A percentile compares a stretch with the other conserved stretches of the same genome.
These are phyloP conservation scores for Perca schrenkii DNA, from an alignment of 2,113 vertebrate genomes.

Conservation along the genomic window DNA sequence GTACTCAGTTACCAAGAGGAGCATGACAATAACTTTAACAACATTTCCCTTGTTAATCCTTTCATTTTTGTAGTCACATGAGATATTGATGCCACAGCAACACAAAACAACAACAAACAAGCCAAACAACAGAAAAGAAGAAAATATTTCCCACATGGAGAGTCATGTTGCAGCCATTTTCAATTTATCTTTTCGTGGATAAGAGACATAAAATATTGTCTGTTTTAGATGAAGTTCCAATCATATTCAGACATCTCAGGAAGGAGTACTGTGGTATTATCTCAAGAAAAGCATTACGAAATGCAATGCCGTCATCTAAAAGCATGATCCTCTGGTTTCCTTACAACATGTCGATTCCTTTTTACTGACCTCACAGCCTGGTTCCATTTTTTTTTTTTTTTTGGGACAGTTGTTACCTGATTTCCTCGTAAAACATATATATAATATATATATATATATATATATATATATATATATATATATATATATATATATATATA, in stretches of 20 bases:
- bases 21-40: background rate
- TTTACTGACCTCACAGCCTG: background rate
- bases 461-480: no score
- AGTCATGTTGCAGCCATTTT: background rate
- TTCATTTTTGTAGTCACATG: background rate
- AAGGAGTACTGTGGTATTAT: background rate
- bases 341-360: background rate
- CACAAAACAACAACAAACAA: background rate
- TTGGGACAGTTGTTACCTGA: no score
- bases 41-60: background rate
- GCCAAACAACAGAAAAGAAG: background rate
- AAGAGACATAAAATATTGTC: background rate
- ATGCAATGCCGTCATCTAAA: background rate
- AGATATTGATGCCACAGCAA: background rate
- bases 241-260: background rate
- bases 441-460: background rate
- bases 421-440: background rate
- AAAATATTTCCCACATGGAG: slow-evolving; percentile 25
- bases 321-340: background rate
- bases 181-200: background rate
- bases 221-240: background rate
- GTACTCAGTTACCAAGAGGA: background rate
- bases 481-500: no score
- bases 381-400: background rate
- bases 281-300: background rate